phyloP scores from a whole-genome alignment of 2,888 invertebrate species.

The Unio pictorum region DNA sequence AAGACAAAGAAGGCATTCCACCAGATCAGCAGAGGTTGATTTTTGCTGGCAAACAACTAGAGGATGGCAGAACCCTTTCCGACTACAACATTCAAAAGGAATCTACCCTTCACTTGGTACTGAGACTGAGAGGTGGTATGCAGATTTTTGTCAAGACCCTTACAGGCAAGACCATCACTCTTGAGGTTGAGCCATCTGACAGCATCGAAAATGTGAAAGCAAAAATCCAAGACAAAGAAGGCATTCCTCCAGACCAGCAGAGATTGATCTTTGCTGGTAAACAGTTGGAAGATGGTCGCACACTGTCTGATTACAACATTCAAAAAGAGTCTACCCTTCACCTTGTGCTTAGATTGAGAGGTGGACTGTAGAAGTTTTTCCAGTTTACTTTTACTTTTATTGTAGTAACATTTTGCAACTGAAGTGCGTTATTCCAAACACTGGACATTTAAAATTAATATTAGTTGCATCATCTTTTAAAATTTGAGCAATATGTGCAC shows the following conservation, averaged over 20 bases:
- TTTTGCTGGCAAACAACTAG: constrained; percentile 94
- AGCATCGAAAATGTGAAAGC: constrained; percentile 93
- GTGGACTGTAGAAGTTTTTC: constrained; percentile 9
- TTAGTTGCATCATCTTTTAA: no score
- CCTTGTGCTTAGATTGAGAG: constrained; percentile 86
- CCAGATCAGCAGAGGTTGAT: constrained; percentile 65
- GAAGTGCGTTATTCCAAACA: no score
- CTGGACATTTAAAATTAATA: no score
- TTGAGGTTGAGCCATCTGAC: constrained; percentile 83
- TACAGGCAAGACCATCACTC: constrained; percentile 67
- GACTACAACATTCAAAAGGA: constrained; percentile 97
- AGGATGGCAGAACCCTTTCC: constrained; percentile 91
- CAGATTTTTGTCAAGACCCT: constrained; percentile 81
- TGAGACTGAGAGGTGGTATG: constrained; percentile 84
- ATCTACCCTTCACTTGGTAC: constrained; percentile 90
- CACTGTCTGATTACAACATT: constrained; percentile 93
- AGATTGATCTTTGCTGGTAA: constrained; percentile 85
- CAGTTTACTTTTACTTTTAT: no score
- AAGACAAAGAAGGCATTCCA: constrained; percentile 74
- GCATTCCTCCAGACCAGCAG: constrained; percentile 66
- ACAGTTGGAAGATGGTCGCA: constrained; percentile 93
- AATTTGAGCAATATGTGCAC: no score
- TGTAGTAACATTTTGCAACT: no score
- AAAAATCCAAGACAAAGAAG: constrained; percentile 75
- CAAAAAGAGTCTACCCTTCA: constrained; percentile 96